A percentile compares a stretch with the other conserved stretches of the same genome.
phyloP scores from a whole-genome alignment of 2,797 vertebrate genomes.

The Semotilus atromaculatus region DNA sequence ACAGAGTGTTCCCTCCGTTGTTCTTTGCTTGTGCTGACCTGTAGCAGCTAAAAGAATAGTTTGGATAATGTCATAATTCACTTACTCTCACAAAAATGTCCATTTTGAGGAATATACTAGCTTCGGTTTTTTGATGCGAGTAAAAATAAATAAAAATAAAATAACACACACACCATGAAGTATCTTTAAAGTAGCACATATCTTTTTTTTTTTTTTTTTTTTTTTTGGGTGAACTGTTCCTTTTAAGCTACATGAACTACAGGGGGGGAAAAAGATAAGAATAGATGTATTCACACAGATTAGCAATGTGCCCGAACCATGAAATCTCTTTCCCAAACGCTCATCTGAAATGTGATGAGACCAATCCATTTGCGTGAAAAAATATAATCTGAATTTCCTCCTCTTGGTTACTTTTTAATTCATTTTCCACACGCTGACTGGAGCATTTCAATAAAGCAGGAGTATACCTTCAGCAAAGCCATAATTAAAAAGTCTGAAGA shows the following conservation, averaged over 20 bases:
- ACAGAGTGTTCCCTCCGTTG: neutral
- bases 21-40: neutral
- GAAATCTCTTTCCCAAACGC: constrained; percentile 4
- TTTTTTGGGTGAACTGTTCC: neutral
- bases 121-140: neutral
- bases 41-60: neutral
- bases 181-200: neutral
- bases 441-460: constrained; percentile 44
- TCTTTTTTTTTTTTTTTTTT: neutral
- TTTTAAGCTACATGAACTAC: neutral
- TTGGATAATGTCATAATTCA: neutral
- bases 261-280: neutral
- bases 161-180: neutral
- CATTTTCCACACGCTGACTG: constrained; percentile 21
- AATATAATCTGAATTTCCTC: constrained; percentile 3
- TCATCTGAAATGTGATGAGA: constrained; percentile 5
- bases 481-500: constrained; percentile 50
- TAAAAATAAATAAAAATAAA: neutral
- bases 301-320: neutral
- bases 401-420: constrained; percentile 35
- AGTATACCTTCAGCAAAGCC: constrained; percentile 35
- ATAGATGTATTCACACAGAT: neutral
- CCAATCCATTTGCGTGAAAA: constrained; percentile 1
- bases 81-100: neutral
- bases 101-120: neutral